phyloP scores from a whole-genome alignment of 2,888 invertebrate species.

The Thereva nobilitata region DNA sequence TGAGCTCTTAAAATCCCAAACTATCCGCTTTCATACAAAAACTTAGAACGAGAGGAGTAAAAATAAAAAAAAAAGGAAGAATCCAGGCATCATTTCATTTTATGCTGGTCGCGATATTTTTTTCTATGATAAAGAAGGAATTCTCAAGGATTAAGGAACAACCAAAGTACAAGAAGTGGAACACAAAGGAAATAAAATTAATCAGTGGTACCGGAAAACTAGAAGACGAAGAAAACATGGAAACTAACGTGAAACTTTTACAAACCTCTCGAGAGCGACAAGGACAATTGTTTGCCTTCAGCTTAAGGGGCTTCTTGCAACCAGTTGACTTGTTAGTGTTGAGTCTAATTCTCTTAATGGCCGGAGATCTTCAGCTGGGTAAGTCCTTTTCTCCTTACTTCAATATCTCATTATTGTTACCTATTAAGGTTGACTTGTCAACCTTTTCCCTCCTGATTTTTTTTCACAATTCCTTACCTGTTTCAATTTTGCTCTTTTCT shows the following conservation, averaged over 20 bases:
- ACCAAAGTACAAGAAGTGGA: not conserved
- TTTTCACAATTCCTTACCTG: no score
- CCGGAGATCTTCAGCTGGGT: constrained; percentile 13
- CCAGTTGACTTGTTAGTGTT: not conserved
- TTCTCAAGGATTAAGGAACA: not conserved
- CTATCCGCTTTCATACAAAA: not conserved
- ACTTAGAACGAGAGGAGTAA: no score
- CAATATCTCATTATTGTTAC: constrained; percentile 19
- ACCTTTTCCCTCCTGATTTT: no score
- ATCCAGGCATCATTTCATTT: no score
- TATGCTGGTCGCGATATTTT: no score
- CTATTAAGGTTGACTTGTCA: not conserved
- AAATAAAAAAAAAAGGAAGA: no score
- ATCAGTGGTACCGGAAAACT: constrained; percentile 13
- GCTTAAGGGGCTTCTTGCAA: constrained; percentile 12
- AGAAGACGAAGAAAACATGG: constrained; percentile 11
- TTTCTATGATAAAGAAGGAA: not conserved
- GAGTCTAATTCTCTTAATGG: constrained; percentile 26
- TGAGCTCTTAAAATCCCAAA: not conserved
- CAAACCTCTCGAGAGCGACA: constrained; percentile 5
- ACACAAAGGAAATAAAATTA: constrained; percentile 15
- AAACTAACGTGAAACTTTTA: constrained; percentile 10
- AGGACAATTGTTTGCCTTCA: constrained; percentile 12
- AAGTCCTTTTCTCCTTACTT: constrained; percentile 8
- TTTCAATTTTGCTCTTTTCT: no score